Base-by-base conservation (phyloP, 2,113 vertebrate genomes). In the Pollachius pollachius region DNA sequence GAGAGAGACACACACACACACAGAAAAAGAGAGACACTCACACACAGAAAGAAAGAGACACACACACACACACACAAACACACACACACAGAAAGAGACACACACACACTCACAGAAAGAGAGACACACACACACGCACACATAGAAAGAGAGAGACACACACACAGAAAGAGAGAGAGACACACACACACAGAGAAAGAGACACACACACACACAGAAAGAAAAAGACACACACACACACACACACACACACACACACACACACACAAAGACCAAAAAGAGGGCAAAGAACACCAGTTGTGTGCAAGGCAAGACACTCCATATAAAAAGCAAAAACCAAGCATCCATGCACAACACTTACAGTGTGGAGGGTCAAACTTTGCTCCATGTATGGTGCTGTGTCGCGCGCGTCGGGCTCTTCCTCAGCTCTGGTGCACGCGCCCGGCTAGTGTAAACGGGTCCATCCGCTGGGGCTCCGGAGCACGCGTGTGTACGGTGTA, bases 301-400 rank as follows among this genome's bases (percentile, higher is more conserved):
- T 34, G 30, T 34, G 30, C 30, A 34, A 34, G 30, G 30, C 30
- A 4, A 34, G 30, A 34, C 30, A 34, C 30, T 4, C 30, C 4
- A 4, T 34, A 4, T 34, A 34, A 34, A 34, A 34, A 13, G 52
- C 5, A 5, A 54, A 54, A 16, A 54, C 12, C 52, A 54, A 13
- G 52, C 52, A 34, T 21, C 68, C 59, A 54, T 18, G 68, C 41
- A 56, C 19, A 59, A 64, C 56, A 90, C 91, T 92, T 92, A 93
- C 92, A 52, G 90, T 85, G 86, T 84, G 92, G 83, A 92, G 89
- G 84, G 89, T 92, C 90, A 95, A 93, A 91, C 89, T 90, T 92
- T 93, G 91, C 91, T 96, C 95, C 94, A 94, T 96, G 92, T 92
- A 85, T 84, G 79, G 81, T 41, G 62, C 74, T 67, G 81, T 65